phyloP scores from a whole-genome alignment of 1,140 invertebrate species.

The Nymphalis io region DNA sequence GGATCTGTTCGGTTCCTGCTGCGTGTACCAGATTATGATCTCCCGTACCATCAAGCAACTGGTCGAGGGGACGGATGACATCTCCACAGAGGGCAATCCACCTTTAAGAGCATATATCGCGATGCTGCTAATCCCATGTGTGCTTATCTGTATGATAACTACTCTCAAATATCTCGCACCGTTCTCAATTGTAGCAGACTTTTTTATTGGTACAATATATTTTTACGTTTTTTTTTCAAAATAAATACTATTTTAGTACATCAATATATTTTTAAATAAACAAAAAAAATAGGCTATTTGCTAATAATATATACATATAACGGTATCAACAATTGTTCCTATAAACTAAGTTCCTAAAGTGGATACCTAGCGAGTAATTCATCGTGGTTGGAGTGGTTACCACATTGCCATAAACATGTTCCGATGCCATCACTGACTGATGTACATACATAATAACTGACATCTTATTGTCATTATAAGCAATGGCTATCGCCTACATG shows the following conservation, averaged over 20 bases:
- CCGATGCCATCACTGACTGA: no score
- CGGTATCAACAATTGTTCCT: no score
- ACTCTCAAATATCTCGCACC: slow-evolving; percentile 51
- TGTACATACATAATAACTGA: no score
- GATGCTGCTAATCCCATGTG: slow-evolving; percentile 42
- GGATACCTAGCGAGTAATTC: no score
- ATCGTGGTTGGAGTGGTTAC: not conserved
- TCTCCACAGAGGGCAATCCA: slow-evolving; percentile 29
- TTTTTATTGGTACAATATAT: slow-evolving; percentile 41
- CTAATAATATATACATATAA: no score
- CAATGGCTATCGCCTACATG: no score
- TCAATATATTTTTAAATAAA: no score
- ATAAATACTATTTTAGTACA: no score
- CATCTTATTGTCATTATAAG: no score
- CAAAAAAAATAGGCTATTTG: no score
- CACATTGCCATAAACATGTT: no score
- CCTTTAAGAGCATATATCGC: slow-evolving; percentile 42
- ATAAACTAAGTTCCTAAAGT: no score
- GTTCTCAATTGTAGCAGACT: slow-evolving; percentile 48
- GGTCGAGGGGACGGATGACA: slow-evolving; percentile 32
- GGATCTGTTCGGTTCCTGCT: slow-evolving; percentile 52
- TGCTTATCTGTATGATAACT: slow-evolving; percentile 53
- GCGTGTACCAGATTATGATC: slow-evolving; percentile 53
- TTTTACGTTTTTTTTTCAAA: slow-evolving; percentile 3
- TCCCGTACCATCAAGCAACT: slow-evolving; percentile 50